Evolutionary conservation across 2,888 invertebrate genomes (phyloP).

Genomic region (Trichogramma dendrolimi): DNA sequence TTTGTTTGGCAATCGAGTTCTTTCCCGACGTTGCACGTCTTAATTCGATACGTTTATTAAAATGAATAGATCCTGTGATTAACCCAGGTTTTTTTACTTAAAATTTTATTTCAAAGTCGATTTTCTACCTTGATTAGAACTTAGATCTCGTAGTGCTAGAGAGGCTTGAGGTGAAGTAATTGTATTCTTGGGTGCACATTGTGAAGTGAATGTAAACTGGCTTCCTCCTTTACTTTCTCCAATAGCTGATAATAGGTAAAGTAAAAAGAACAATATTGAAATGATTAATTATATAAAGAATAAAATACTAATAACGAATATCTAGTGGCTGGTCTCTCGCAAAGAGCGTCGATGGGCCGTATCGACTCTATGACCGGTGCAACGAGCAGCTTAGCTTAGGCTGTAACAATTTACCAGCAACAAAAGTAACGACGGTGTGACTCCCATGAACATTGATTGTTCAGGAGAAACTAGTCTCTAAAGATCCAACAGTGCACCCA

Average conservation of each 20-base stretch:
- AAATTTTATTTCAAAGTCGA: too few relatives aligned
- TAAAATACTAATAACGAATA: too few relatives aligned
- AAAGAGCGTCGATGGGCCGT: conserved; percentile 23
- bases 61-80: too few relatives aligned
- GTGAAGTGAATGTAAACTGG: conserved; percentile 97
- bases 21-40: too few relatives aligned
- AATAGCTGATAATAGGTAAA: conserved; percentile 74
- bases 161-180: conserved; percentile 93
- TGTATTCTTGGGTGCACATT: conserved; percentile 96
- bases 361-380: conserved; percentile 9
- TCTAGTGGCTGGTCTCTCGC: background rate
- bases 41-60: too few relatives aligned
- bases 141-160: conserved; percentile 84
- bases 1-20: too few relatives aligned
- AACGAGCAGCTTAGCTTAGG: background rate
- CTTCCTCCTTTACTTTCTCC: conserved; percentile 91
- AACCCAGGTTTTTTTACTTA: too few relatives aligned
- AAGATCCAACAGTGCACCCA: conserved; percentile 91
- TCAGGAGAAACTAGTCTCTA: conserved; percentile 61
- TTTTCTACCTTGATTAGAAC: too few relatives aligned
- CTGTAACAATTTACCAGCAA: too few relatives aligned
- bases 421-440: conserved; percentile 33
- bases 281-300: too few relatives aligned
- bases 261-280: too few relatives aligned
- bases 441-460: conserved; percentile 77